Evolutionary conservation across 2,113 vertebrate genomes (phyloP), one percentile per base, ranked within the genome.

Genomic region (Pheucticus melanocephalus): DNA sequence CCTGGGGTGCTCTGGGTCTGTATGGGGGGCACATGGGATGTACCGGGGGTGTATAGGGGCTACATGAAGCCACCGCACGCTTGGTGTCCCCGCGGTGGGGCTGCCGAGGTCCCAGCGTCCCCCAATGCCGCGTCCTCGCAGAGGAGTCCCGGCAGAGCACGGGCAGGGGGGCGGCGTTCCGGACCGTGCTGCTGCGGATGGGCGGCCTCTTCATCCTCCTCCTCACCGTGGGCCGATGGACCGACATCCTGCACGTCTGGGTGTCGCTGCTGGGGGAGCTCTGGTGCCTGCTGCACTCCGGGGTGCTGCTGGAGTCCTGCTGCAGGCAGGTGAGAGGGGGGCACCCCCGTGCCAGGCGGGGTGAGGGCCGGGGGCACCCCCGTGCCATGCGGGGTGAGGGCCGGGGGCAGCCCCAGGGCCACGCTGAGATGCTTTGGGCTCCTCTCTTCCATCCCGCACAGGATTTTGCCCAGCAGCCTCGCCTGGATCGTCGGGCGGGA

Each of bases 201-300:
- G 98, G 98, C 0, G 98, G 98, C n/a, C 98, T 99, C 86, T 97
- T 98, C 71, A 97, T 99, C 90, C 98, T 99, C 95, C 98, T 99
- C 97, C 98, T 99, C 96, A 98, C 98, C 1, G 98, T 99, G 27
- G 99, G 99, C 59, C 98, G 96, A 13, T 99, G 99, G 99, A 90
- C 82, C 2, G 99, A 99, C 77, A 96, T 99, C 86, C 69, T 99
- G 48, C 98, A 99, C 53, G 44, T 99, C 80, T 14, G 99, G 5
- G 1, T 99, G 71, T 99, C 99, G 5, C 98, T 99, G 78, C 68
- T 98, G 71, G 99, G 98, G 9, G 99, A 99, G 97, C 82, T 98
- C 44, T 98, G 98, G 97, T 99, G 99, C 90, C 97, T 99, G 53
- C 56, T 97, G 10, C 94, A 86, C 4, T 93, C 97, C 2, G 94